These are phyloP conservation scores for Euphonia xanthogaster DNA, from an alignment of 2,797 vertebrate genomes.

Conservation along the genomic window DNA sequence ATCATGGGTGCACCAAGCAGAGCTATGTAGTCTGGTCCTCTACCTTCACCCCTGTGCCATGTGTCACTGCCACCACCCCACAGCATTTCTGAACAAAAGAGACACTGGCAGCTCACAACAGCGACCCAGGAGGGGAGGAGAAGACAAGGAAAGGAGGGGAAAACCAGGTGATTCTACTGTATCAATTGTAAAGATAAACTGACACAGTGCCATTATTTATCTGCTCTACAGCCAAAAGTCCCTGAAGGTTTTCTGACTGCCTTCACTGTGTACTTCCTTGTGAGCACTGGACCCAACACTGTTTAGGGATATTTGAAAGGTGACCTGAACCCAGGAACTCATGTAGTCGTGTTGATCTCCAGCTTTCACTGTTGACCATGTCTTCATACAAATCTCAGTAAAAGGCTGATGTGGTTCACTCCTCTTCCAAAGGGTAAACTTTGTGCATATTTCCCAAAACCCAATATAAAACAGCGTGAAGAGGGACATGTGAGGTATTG, in stretches of 20 bases:
- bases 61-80: not conserved
- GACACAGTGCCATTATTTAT: not conserved
- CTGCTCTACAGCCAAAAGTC: not conserved
- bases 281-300: not conserved
- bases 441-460: not conserved
- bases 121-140: rapidly evolving
- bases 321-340: not conserved
- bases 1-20: not conserved
- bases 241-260: not conserved
- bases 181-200: not conserved
- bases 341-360: not conserved
- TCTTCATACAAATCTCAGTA: not conserved
- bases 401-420: not conserved
- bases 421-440: not conserved
- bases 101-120: not conserved
- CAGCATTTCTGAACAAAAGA: not conserved
- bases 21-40: not conserved
- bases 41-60: not conserved
- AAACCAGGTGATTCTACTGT: not conserved
- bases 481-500: not conserved
- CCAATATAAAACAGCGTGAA: rapidly evolving
- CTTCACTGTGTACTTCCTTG: not conserved
- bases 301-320: not conserved
- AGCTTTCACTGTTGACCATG: not conserved
- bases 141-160: not conserved